Evolutionary conservation across 1,140 invertebrate species (phyloP).

Genomic region (Brachionus sp.): DNA sequence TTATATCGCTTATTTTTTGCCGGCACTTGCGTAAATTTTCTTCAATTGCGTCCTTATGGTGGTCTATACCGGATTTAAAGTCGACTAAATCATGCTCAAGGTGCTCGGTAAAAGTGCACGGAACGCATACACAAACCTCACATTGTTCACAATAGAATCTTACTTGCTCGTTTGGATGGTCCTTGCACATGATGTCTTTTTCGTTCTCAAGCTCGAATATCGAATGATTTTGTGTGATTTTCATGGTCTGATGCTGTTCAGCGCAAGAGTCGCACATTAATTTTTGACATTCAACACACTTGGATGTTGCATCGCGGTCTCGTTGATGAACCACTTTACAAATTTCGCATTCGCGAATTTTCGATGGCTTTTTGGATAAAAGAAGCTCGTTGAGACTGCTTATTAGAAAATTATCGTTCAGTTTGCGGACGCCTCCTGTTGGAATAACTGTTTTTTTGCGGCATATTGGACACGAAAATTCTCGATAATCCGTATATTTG

Average conservation of each 20-base stretch:
- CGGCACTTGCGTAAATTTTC: constrained; percentile 54
- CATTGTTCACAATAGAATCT: constrained; percentile 61
- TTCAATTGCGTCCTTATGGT: constrained; percentile 58
- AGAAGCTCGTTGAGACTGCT: constrained; percentile 58
- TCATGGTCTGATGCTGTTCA: constrained; percentile 57
- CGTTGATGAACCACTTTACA: constrained; percentile 58
- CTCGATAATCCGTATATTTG: constrained; percentile 47
- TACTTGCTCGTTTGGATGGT: constrained; percentile 59
- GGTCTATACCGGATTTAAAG: constrained; percentile 57
- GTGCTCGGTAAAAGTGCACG: constrained; percentile 61
- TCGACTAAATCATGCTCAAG: constrained; percentile 60
- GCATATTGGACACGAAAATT: constrained; percentile 61
- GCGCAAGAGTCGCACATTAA: constrained; percentile 59
- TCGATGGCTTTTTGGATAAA: constrained; percentile 15
- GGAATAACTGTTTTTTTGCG: constrained; percentile 60
- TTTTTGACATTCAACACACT: constrained; percentile 61
- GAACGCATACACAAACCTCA: constrained; percentile 59
- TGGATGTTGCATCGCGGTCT: constrained; percentile 58
- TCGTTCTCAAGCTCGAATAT: constrained; percentile 61
- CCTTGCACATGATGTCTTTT: constrained; percentile 61
- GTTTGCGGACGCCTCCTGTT: constrained; percentile 59
- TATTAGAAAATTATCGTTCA: constrained; percentile 61
- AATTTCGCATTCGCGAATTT: constrained; percentile 57
- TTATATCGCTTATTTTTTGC: constrained; percentile 48
- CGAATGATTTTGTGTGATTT: constrained; percentile 58